A percentile compares a stretch with the other conserved stretches of the same genome.
Evolutionary conservation across 2,888 invertebrate species (phyloP).

Genomic region (Diabrotica balteata): DNA sequence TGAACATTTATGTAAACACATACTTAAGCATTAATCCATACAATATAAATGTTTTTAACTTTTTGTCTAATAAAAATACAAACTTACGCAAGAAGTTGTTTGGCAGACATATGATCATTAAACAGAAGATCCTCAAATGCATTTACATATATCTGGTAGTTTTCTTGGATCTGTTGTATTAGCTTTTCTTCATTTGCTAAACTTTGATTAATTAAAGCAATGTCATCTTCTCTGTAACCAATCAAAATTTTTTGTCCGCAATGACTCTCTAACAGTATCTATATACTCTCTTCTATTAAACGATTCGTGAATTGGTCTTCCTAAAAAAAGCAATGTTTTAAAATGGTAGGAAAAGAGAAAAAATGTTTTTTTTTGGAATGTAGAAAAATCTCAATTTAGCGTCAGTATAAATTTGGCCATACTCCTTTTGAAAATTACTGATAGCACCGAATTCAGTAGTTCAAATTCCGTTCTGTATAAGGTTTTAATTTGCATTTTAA

Average conservation of each 20-base stretch:
- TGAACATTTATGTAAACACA: no score
- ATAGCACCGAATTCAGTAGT: no score
- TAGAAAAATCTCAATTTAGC: no score
- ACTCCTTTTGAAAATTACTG: no score
- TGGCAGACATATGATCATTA: constrained; percentile 68
- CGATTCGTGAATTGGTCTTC: constrained; percentile 66
- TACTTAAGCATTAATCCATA: no score
- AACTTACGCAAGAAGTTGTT: constrained; percentile 59
- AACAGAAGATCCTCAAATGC: constrained; percentile 69
- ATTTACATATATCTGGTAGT: constrained; percentile 64
- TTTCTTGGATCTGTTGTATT: constrained; percentile 61
- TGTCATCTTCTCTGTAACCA: constrained; percentile 57
- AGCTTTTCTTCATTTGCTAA: constrained; percentile 63
- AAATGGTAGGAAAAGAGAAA: no score
- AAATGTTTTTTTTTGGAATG: no score
- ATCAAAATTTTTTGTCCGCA: constrained; percentile 59
- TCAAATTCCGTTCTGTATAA: no score
- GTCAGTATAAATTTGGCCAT: no score
- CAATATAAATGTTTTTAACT: no score
- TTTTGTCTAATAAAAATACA: neutral
- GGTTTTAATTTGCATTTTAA: no score
- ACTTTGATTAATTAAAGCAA: constrained; percentile 64
- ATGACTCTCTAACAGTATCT: constrained; percentile 57
- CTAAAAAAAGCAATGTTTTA: constrained; percentile 26
- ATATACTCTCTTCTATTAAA: constrained; percentile 68